Conservation (phyloP, 1,140 invertebrate species). For the Diorhabda elongata region DNA sequence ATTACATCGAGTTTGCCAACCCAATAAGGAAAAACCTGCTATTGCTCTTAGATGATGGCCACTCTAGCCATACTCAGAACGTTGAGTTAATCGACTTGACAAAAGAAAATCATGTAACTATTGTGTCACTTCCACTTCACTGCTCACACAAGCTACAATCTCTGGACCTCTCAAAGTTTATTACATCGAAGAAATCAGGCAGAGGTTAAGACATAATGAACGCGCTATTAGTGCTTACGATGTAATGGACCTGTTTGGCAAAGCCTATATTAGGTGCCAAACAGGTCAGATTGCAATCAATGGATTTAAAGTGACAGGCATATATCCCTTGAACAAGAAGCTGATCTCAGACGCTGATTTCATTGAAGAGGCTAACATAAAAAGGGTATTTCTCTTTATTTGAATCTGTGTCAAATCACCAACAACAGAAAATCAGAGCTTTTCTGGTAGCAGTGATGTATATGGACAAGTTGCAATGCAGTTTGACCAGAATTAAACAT, state of each 20-base stretch:
- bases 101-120: slow-evolving; percentile 28
- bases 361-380: slow-evolving; percentile 11
- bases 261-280: slow-evolving; percentile 24
- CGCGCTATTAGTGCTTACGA: slow-evolving; percentile 16
- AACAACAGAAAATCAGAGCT: neutral
- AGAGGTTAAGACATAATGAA: slow-evolving; percentile 20
- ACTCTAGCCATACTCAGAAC: no score
- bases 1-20: slow-evolving; percentile 29
- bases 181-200: slow-evolving; percentile 30
- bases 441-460: neutral
- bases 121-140: slow-evolving; percentile 42
- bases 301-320: slow-evolving; percentile 33
- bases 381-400: neutral
- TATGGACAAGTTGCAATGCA: neutral
- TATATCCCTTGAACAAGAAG: slow-evolving; percentile 22
- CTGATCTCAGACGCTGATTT: slow-evolving; percentile 26
- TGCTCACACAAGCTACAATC: slow-evolving; percentile 44
- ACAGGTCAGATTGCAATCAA: slow-evolving; percentile 16
- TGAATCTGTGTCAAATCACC: neutral
- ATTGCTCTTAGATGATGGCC: slow-evolving; percentile 33
- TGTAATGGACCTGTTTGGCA: neutral
- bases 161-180: slow-evolving; percentile 34
- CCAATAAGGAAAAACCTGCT: slow-evolving; percentile 28
- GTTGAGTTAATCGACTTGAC: slow-evolving; percentile 34
- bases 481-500: neutral